These are phyloP conservation scores for Corydoras sp. DNA, from an alignment of 2,113 vertebrate genomes.

Conservation along the genomic window DNA sequence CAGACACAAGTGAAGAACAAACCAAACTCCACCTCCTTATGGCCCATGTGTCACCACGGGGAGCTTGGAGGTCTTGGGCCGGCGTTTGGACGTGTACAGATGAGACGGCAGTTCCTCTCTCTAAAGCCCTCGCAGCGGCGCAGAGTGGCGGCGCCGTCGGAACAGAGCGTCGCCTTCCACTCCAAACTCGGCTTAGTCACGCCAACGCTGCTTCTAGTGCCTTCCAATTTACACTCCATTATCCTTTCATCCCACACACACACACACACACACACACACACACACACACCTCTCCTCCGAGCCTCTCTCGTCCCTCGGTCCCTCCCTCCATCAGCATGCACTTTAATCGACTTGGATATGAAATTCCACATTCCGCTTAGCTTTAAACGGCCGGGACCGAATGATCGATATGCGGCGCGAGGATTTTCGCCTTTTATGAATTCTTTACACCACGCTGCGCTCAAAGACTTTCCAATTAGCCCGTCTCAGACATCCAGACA, in stretches of 20 bases:
- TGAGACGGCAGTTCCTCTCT: too few species aligned
- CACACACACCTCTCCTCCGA: background rate
- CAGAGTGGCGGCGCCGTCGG: too few species aligned
- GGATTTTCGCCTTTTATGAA: background rate
- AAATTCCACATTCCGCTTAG: conserved; percentile 1
- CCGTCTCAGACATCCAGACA: background rate
- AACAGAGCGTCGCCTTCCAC: too few species aligned
- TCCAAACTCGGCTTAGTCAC: conserved; percentile 18
- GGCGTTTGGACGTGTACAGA: too few species aligned
- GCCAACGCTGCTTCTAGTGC: background rate
- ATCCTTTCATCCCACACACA: conserved; percentile 13
- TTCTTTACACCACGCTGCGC: conserved; percentile 3
- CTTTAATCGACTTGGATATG: background rate
- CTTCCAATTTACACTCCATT: conserved; percentile 19
- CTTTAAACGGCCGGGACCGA: conserved; percentile 3
- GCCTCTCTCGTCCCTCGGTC: background rate
- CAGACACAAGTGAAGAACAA: too few species aligned
- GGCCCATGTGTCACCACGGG: too few species aligned
- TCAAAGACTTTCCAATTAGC: conserved; percentile 22
- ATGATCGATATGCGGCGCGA: conserved; percentile 9
- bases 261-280: too few species aligned
- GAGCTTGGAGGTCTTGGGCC: too few species aligned
- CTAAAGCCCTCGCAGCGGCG: too few species aligned
- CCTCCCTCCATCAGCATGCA: conserved; percentile 13
- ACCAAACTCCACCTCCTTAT: too few species aligned